Conservation (phyloP, 53 echinoderm and acorn worm genomes). For the Astropecten irregularis region DNA sequence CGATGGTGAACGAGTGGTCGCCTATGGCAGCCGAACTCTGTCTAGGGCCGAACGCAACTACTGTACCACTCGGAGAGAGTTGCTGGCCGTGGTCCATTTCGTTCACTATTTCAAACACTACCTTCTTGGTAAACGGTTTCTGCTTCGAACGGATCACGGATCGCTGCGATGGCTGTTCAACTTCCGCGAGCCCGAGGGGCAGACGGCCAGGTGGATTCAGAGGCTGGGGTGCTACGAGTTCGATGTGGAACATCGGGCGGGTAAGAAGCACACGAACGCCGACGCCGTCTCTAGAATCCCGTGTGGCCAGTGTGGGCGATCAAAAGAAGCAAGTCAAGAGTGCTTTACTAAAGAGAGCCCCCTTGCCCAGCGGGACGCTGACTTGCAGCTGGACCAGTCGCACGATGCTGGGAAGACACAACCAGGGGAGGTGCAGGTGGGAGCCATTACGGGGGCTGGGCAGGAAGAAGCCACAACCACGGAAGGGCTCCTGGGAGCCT, state of each 20-base stretch:
- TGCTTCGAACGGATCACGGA: neutral
- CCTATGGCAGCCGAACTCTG: conserved; percentile 5
- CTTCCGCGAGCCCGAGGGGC: neutral
- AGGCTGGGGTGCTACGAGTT: conserved; percentile 24
- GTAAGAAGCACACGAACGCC: neutral
- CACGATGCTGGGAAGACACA: neutral
- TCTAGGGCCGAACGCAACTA: neutral
- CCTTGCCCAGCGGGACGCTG: neutral
- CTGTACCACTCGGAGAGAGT: neutral
- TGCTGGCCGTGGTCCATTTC: conserved; percentile 9
- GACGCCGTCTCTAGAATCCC: neutral
- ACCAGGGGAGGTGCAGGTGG: too few relatives aligned
- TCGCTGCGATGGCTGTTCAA: neutral
- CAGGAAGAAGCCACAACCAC: too few relatives aligned
- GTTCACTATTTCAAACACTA: conserved; percentile 13
- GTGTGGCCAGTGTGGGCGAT: neutral
- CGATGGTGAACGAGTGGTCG: neutral
- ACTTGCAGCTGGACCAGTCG: neutral
- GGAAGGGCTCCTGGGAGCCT: too few relatives aligned
- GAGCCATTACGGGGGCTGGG: too few relatives aligned
- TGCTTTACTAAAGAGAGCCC: neutral
- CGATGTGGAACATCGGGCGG: neutral
- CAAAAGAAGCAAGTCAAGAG: neutral
- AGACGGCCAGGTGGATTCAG: neutral
- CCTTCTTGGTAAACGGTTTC: conserved; percentile 10